These are phyloP conservation scores for Anomalospiza imberbis DNA, from an alignment of 2,797 vertebrate genomes.

Conservation along the genomic window DNA sequence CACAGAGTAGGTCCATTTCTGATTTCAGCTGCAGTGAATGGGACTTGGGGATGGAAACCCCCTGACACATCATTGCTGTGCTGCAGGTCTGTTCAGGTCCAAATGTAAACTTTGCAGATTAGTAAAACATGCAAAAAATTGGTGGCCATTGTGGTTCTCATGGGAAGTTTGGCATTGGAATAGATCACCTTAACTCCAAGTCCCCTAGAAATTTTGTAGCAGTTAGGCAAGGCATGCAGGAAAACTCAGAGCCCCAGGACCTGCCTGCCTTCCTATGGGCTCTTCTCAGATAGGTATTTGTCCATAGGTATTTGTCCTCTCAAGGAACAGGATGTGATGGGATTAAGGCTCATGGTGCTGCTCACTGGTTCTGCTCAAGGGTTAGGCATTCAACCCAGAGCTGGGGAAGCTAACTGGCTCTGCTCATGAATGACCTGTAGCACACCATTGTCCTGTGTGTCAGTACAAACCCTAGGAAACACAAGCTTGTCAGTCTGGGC, in stretches of 20 bases:
- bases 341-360: neutral
- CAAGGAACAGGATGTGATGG: neutral
- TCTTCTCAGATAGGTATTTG: neutral
- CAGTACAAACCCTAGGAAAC: neutral
- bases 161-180: neutral
- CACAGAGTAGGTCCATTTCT: fast-evolving
- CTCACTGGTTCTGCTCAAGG: neutral
- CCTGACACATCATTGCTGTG: fast-evolving
- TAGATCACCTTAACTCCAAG: neutral
- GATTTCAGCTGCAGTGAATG: neutral
- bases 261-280: neutral
- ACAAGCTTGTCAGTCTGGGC: neutral
- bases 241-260: neutral
- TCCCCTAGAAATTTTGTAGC: neutral
- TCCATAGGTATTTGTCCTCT: neutral
- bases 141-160: fast-evolving
- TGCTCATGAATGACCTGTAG: neutral
- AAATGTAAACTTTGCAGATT: neutral
- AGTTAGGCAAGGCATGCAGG: neutral
- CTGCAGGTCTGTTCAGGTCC: neutral
- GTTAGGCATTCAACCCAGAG: neutral
- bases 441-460: neutral
- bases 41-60: neutral
- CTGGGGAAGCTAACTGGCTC: neutral
- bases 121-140: neutral